Base-by-base conservation (phyloP, 2,113 vertebrate species). In the Hylia prasina region DNA sequence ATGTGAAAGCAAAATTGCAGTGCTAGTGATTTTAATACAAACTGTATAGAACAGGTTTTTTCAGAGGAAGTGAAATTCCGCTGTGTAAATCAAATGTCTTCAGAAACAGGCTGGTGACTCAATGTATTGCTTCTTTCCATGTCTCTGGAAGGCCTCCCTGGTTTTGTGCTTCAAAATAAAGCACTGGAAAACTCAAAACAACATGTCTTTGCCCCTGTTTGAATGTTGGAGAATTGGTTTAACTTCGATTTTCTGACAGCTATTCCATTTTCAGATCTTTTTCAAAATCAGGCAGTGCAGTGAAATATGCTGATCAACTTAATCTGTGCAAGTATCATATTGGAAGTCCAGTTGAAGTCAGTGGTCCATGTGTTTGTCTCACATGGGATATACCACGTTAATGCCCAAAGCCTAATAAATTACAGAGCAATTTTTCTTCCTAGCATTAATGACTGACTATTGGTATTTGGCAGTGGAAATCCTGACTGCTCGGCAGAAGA, bases 401-500 rank as follows among this genome's bases (percentile, higher is more conserved):
- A 63, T 66, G 31, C 47, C 63, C 47, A 72, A 47, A 92, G 15
- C 71, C 11, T 68, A 77, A 47, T 35, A 25, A 78, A 72, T 78
- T 82, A 40, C 23, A 87, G 56, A 87, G 56, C 40, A 71, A 10
- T 78, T 89, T 70, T 27, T 42, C n/a, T 69, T 94, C 51, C 40
- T 56, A 48, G 23, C 30, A n/a, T 92, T 97, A 92, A 98, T 42
- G 15, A 37, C 37, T 81, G 40, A n/a, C 82, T 90, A 3, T 94
- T 97, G 93, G 87, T 86, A 50, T 77, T 93, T 97, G 97, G 81
- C 97, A 98, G 98, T 98, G 98, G 98, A 98, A 97, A 98, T 98
- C 95, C 96, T 98, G 96, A 98, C 97, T 79, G 97, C 98, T 93
- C 98, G 98, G 70, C 98, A 98, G 96, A 98, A 98, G 97, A 98